These are phyloP conservation scores for Heterotis niloticus DNA, from an alignment of 2,113 vertebrate species.

Conservation along the genomic window DNA sequence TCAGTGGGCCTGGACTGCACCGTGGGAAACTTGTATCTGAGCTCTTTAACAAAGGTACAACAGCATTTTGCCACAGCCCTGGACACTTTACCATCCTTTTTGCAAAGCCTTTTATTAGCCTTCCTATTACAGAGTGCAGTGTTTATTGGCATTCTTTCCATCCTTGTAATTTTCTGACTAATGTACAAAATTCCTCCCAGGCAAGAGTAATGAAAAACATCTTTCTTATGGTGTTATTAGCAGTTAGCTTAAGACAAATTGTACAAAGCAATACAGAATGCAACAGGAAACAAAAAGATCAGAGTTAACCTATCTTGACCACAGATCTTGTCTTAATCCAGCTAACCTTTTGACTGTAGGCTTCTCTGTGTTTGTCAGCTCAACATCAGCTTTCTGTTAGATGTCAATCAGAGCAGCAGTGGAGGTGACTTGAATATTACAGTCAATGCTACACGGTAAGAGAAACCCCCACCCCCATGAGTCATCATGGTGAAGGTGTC, in stretches of 20 bases:
- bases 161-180: neutral
- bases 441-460: conserved; percentile 77
- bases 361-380: conserved; percentile 57
- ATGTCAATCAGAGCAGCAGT: conserved; percentile 77
- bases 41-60: conserved; percentile 77
- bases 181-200: neutral
- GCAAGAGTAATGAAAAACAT: neutral
- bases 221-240: neutral
- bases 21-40: conserved; percentile 74
- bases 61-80: neutral
- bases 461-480: neutral
- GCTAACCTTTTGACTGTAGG: neutral
- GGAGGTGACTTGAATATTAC: conserved; percentile 73
- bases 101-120: conserved; percentile 24
- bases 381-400: conserved; percentile 82
- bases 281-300: neutral
- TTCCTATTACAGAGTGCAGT: neutral
- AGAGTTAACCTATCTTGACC: too few species aligned
- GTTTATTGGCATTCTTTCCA: neutral
- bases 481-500: neutral
- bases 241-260: neutral
- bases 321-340: too few species aligned
- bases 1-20: conserved; percentile 69
- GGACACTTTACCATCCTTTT: neutral
- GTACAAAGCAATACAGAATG: neutral